phyloP scores from a whole-genome alignment of 64 coral and sea anemone species.

The Stichodactyla helianthus region DNA sequence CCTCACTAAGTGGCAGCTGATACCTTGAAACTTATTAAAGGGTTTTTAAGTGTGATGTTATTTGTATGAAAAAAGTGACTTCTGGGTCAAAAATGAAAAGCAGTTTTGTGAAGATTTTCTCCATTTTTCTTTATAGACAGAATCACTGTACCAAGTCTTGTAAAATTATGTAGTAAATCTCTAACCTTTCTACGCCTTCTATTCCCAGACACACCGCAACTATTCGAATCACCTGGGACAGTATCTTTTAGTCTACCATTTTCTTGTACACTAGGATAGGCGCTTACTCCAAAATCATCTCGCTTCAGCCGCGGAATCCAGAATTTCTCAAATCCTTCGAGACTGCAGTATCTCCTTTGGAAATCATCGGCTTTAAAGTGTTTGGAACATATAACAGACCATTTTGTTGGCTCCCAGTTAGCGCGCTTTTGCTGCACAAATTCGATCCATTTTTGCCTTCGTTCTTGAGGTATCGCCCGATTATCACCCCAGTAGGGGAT shows the following conservation, averaged over 20 bases:
- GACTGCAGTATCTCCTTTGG: neutral
- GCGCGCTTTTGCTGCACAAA: slow-evolving; percentile 20
- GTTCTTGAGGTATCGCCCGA: slow-evolving; percentile 10
- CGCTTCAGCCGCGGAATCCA: slow-evolving; percentile 25
- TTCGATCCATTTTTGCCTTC: slow-evolving; percentile 31
- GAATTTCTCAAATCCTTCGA: slow-evolving; percentile 13
- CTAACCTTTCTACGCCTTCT: neutral
- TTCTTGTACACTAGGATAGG: slow-evolving; percentile 3
- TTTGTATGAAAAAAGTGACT: too few species aligned
- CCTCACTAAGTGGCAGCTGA: too few species aligned
- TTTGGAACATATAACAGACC: slow-evolving; percentile 25
- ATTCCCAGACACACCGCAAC: neutral
- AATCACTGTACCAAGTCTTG: too few species aligned
- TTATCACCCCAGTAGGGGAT: slow-evolving; percentile 19
- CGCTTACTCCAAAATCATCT: slow-evolving; percentile 32
- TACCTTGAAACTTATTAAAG: too few species aligned
- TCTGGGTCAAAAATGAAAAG: too few species aligned
- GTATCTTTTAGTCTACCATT: neutral
- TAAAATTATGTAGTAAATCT: neutral
- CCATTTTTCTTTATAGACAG: too few species aligned
- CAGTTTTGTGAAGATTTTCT: too few species aligned
- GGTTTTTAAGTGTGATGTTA: too few species aligned
- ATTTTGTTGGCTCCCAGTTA: slow-evolving; percentile 41
- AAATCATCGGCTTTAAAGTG: slow-evolving; percentile 34
- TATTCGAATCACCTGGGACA: neutral